A percentile compares a stretch with the other conserved stretches of the same genome.
Evolutionary conservation across 2,113 vertebrate genomes (phyloP).

Genomic region (Todiramphus saurophagus): DNA sequence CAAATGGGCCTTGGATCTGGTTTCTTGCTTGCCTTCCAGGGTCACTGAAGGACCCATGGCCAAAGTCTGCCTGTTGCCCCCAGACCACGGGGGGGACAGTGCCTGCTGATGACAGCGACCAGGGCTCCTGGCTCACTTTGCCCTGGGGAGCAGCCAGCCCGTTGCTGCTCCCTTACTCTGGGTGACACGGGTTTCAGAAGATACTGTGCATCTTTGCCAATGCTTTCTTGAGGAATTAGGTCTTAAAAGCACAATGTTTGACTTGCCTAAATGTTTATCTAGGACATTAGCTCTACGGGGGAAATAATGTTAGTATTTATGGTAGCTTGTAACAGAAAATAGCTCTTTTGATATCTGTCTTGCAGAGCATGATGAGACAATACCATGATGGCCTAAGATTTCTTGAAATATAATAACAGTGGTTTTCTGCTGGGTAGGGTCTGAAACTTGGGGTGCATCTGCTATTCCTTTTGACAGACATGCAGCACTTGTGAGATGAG

Average conservation of each 20-base stretch:
- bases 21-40: not conserved
- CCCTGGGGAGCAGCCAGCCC: not conserved
- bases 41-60: not conserved
- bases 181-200: accelerated
- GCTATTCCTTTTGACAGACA: not conserved
- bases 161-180: accelerated
- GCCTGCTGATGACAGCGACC: not conserved
- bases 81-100: not conserved
- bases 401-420: not conserved
- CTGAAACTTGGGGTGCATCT: not conserved
- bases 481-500: not conserved
- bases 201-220: accelerated
- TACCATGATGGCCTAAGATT: not conserved
- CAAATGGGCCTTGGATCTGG: no score
- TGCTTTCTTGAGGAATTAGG: not conserved
- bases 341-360: not conserved
- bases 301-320: not conserved
- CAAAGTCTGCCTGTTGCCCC: not conserved
- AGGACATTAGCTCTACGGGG: not conserved
- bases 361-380: not conserved
- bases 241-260: not conserved
- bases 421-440: not conserved
- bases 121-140: not conserved
- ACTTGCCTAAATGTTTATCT: not conserved
- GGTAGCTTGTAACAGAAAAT: not conserved